Evolutionary conservation across 2,888 invertebrate genomes (phyloP).

Genomic region (Cordilura impudica): DNA sequence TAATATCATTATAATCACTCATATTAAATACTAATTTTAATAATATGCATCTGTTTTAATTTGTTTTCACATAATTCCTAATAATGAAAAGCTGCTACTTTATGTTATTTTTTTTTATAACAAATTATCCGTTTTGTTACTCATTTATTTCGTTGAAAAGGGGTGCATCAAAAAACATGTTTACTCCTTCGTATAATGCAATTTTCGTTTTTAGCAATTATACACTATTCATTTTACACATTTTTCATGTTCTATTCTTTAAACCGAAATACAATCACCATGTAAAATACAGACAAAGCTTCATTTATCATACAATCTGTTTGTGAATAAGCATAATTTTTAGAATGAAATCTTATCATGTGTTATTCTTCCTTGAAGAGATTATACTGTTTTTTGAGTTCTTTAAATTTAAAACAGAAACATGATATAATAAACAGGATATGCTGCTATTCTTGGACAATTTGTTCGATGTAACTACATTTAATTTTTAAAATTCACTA

Average conservation of each 20-base stretch:
- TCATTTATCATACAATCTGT: not conserved
- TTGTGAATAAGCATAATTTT: not conserved
- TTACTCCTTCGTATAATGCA: slow-evolving; percentile 57
- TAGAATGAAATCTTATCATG: not conserved
- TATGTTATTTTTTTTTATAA: slow-evolving; percentile 50
- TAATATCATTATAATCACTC: no score
- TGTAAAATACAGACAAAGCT: slow-evolving; percentile 12
- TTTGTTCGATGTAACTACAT: no score
- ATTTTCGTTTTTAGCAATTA: slow-evolving; percentile 60
- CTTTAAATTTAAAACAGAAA: no score
- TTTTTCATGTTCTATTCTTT: slow-evolving; percentile 49
- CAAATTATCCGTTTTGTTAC: slow-evolving; percentile 21
- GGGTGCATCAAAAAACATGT: slow-evolving; percentile 37
- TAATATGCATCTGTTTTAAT: no score
- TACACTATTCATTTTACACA: slow-evolving; percentile 48
- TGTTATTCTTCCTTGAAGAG: not conserved
- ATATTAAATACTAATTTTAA: no score
- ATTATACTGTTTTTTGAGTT: slow-evolving; percentile 18
- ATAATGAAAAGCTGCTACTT: slow-evolving; percentile 60
- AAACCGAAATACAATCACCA: slow-evolving; percentile 19
- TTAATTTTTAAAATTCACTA: no score
- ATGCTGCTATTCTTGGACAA: slow-evolving; percentile 11
- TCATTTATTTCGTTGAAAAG: not conserved
- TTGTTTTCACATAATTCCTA: slow-evolving; percentile 57
- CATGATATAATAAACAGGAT: no score